These are phyloP conservation scores for Bombus superbus DNA, from an alignment of 1,140 invertebrate genomes.

Conservation along the genomic window DNA sequence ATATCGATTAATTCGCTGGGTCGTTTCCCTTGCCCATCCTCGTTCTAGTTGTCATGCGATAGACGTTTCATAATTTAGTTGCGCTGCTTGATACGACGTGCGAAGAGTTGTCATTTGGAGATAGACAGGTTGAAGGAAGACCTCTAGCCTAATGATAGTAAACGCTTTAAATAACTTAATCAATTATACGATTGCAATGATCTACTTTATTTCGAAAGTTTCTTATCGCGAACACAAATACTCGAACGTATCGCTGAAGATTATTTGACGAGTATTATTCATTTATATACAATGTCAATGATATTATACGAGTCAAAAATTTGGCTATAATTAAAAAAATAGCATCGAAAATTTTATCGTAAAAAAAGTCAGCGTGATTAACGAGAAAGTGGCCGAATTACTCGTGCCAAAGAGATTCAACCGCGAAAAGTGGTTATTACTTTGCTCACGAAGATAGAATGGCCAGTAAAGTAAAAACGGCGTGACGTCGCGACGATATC, in stretches of 20 bases:
- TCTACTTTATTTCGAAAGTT: background rate
- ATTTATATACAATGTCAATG: no score
- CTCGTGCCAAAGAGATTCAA: conserved; percentile 39
- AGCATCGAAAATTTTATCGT: conserved; percentile 11
- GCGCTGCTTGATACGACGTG: conserved; percentile 72
- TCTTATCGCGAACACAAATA: background rate
- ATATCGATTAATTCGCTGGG: conserved; percentile 71
- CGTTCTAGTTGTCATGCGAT: conserved; percentile 66
- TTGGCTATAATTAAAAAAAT: background rate
- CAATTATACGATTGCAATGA: background rate
- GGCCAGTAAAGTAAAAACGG: conserved; percentile 46
- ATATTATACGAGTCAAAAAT: accelerated
- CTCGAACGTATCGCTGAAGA: no score
- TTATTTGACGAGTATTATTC: no score
- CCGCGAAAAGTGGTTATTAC: conserved; percentile 63
- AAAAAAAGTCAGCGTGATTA: background rate
- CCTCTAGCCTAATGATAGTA: background rate
- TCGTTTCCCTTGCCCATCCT: conserved; percentile 44
- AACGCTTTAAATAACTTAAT: background rate
- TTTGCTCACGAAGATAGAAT: conserved; percentile 57
- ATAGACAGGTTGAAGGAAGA: background rate
- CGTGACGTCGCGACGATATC: background rate
- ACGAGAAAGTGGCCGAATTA: conserved; percentile 44
- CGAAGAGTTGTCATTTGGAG: conserved; percentile 54
- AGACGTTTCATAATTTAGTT: conserved; percentile 78